Evolutionary conservation across 2,113 vertebrate genomes (phyloP), one percentile per base, ranked within the genome.

Genomic region (Mus spicilegus): DNA sequence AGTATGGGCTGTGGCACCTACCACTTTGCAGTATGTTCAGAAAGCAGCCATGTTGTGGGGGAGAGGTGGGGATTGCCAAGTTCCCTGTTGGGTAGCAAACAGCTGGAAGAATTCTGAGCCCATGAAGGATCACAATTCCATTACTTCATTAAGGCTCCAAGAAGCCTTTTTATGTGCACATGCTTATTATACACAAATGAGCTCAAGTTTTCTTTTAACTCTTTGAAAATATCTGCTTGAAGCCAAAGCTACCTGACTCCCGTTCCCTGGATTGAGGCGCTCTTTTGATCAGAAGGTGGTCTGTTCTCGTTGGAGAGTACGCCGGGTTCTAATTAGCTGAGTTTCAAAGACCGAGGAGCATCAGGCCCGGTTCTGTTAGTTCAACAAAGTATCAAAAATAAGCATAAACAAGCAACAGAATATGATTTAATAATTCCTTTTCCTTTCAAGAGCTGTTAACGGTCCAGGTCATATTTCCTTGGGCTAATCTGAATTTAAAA

Each of bases 101-200:
- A 95, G 85, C 85, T 93, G 82, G 92, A 89, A 76, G 84, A 76
- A 76, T 88, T 92, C 70, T 84, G 81, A 65, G 22, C 86, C 54
- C 58, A 13, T 13, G 49, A 92, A 87, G 12, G 46, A 94, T 86
- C 72, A 77, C 70, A 93, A 46, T 89, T 91, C 78, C 51, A 12
- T 95, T 81, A 63, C 91, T 95, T 96, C 87, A 96, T 89, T 90
- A 95, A 96, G 84, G n/a, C 61, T 94, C 81, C 63, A 63, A 96
- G 72, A 96, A 96, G 30, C 14, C 67, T 86, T 96, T 97, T 94
- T 96, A 69, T 88, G 42, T 94, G 72, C 90, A 93, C 96, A 89
- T 95, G 86, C 87, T 95, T 96, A 87, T 95, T 97, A 95, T 91
- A 97, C 93, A 95, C 78, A 96, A 97, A 95, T 93, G 89, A 96